Base-by-base conservation (phyloP, 2,113 vertebrate genomes). In the Gallinago jamesoni region DNA sequence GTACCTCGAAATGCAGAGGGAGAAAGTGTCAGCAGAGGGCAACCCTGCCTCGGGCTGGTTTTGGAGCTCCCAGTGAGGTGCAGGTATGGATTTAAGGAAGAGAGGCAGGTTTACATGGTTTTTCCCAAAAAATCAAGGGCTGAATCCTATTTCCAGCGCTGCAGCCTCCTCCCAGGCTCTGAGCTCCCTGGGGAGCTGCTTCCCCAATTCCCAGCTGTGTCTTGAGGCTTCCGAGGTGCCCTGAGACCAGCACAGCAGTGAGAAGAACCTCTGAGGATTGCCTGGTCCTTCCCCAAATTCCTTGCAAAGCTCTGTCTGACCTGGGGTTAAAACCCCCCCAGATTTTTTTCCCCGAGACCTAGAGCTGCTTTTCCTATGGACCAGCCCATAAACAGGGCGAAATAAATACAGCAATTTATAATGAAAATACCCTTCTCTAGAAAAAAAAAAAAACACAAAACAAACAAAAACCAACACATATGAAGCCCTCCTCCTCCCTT, bases 1-100 rank as follows among this genome's bases (percentile, higher is more conserved):
- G 1, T 0, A 1, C 23, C 43, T 45, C 2, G 39, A 8, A 43
- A 33, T 45, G 14, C 76, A 52, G 85, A 70, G 59, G 37, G 4
- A 6, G 31, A 14, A 17, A 2, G 17, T 4, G 62, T 22, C 96
- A 56, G 72, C 82, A 96, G 96, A 85, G 92, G 90, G 93, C 92
- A 87, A 21, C 81, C 73, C 59, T 43, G 89, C 67, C 31, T 23
- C 85, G 31, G 67, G 31, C 4, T 82, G 63, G 33, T 1, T 63
- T 68, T 23, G 53, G 6, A 19, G 76, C 69, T 16, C 23, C 52
- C 52, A 4, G 8, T 0, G 28, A n/a, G 5, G 2, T 1, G 50
- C 85, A 81, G 72, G 64, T 82, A 77, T 15, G 50, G 48, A 27
- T 30, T 9, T 1, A 6, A 57, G 41, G 28, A 39, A 39, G 39